Percentiles rank a stretch among this genome's conserved stretches.
These are phyloP conservation scores for Brachynemurus nebulosus DNA, from an alignment of 2,888 invertebrate species.

Conservation along the genomic window DNA sequence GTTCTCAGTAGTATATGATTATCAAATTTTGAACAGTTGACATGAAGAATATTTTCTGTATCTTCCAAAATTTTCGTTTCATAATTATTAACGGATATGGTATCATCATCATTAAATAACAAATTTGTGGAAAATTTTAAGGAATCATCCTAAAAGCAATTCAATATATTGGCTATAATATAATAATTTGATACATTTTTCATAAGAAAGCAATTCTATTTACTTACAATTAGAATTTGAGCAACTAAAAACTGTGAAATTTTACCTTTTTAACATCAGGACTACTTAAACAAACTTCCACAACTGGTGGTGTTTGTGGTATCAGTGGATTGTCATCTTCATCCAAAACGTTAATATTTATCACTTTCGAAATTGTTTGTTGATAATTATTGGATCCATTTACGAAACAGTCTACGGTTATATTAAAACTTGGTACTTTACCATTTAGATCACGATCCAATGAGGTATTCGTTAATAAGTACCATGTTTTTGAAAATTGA, in stretches of 20 bases:
- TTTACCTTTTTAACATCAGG: conserved; percentile 22
- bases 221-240: too few species aligned
- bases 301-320: conserved; percentile 25
- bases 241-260: neutral
- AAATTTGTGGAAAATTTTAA: neutral
- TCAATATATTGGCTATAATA: too few species aligned
- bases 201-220: too few species aligned
- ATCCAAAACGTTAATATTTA: conserved; percentile 37
- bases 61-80: neutral
- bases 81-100: neutral
- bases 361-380: conserved; percentile 25
- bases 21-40: neutral
- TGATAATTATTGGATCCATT: conserved; percentile 28
- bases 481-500: conserved; percentile 17
- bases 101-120: neutral
- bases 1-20: neutral
- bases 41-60: neutral
- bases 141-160: conserved; percentile 2
- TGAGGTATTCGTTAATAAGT: conserved; percentile 29
- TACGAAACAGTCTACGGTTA: conserved; percentile 32
- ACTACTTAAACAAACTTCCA: conserved; percentile 26
- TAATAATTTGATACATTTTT: too few species aligned
- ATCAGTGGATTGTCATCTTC: conserved; percentile 34
- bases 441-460: conserved; percentile 33
- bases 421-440: conserved; percentile 25